Percentiles rank a stretch among this genome's conserved stretches.
Evolutionary conservation across 2,888 invertebrate genomes (phyloP).

Genomic region (Napeogenes inachia): DNA sequence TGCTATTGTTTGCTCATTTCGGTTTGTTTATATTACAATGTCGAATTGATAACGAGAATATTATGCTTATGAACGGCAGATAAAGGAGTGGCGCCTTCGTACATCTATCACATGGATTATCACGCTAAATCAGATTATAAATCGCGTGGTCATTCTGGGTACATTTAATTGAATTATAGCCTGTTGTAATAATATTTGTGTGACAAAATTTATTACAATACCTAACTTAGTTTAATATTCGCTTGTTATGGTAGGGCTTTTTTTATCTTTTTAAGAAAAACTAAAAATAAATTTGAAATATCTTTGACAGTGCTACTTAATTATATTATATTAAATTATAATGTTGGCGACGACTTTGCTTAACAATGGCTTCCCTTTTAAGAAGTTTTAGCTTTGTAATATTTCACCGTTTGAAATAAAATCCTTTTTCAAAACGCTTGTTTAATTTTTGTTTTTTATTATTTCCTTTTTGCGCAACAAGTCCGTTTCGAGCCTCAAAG

Average conservation of each 20-base stretch:
- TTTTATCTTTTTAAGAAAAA: too few species aligned
- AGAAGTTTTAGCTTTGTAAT: background rate
- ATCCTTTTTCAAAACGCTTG: constrained; percentile 1
- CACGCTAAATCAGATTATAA: constrained; percentile 12
- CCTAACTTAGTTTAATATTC: background rate
- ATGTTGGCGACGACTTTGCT: too few species aligned
- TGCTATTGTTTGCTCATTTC: constrained; percentile 15
- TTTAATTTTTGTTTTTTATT: constrained; percentile 16
- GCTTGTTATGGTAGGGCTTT: too few species aligned
- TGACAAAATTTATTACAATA: background rate
- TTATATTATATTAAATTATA: too few species aligned
- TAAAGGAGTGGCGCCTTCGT: constrained; percentile 11
- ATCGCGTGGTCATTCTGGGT: constrained; percentile 8
- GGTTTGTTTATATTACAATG: constrained; percentile 18
- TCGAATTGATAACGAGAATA: constrained; percentile 21
- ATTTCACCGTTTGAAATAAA: background rate
- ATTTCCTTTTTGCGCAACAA: constrained; percentile 22
- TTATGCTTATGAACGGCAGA: constrained; percentile 15
- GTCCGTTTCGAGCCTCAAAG: constrained; percentile 24
- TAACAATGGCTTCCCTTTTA: too few species aligned
- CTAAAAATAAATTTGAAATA: too few species aligned
- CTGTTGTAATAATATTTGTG: constrained; percentile 1
- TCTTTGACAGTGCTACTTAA: too few species aligned
- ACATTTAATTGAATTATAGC: constrained; percentile 2
- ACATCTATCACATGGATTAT: constrained; percentile 11